These are phyloP conservation scores for Actinemys pallida DNA, from an alignment of 2,113 vertebrate species.

Conservation along the genomic window DNA sequence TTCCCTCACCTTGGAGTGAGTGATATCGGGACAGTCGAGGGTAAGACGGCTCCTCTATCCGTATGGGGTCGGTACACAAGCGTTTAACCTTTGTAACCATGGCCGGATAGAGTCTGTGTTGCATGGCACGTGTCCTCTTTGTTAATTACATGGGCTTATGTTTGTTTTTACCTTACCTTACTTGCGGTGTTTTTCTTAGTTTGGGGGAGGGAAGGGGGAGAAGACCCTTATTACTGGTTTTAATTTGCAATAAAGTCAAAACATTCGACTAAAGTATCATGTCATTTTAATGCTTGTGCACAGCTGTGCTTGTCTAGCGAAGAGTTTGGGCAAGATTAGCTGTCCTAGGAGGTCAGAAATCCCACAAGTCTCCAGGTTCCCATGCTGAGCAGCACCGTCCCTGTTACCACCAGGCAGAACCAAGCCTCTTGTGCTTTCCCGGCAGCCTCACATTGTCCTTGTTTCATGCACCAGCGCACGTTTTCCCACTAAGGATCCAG, in stretches of 20 bases:
- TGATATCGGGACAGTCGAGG: fast-evolving
- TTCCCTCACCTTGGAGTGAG: fast-evolving
- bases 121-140: fast-evolving
- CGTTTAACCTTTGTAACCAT: background rate
- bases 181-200: background rate
- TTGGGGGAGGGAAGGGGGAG: background rate
- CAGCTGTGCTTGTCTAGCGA: background rate
- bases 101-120: background rate
- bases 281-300: fast-evolving
- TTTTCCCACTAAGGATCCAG: background rate
- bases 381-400: background rate
- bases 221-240: background rate
- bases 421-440: background rate
- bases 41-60: background rate
- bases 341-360: background rate
- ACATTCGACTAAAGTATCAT: background rate
- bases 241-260: fast-evolving
- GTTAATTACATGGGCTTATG: fast-evolving
- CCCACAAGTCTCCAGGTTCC: background rate
- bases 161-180: background rate
- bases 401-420: background rate
- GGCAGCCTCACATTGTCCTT: background rate
- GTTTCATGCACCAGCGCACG: background rate
- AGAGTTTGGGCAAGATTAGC: background rate
- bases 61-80: background rate